Percentiles rank a stretch among this genome's conserved stretches.
Conservation (phyloP, 2,888 invertebrate genomes). For the Monochamus alternatus region DNA sequence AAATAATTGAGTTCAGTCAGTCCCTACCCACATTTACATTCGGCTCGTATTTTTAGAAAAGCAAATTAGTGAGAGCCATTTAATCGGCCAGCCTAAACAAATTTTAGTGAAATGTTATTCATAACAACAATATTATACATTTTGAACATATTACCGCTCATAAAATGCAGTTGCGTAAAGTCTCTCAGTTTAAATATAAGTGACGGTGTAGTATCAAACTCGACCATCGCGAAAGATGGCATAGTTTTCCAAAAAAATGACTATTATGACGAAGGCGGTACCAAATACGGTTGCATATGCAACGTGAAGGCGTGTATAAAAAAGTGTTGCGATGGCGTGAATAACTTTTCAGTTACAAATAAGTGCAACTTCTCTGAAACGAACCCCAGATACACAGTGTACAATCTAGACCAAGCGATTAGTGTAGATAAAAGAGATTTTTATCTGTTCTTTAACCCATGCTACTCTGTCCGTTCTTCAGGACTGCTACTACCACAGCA, state of each 20-base stretch:
- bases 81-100: not conserved
- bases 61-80: not conserved
- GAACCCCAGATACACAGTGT: not conserved
- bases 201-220: slow-evolving; percentile 13
- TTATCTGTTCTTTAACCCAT: slow-evolving; percentile 30
- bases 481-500: slow-evolving; percentile 25
- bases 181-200: slow-evolving; percentile 32
- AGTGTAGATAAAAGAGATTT: not conserved
- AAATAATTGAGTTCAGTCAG: slow-evolving; percentile 7
- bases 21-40: slow-evolving; percentile 18
- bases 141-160: slow-evolving; percentile 1
- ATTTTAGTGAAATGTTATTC: not conserved
- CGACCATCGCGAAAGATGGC: slow-evolving; percentile 26
- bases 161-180: slow-evolving; percentile 25
- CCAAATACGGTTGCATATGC: slow-evolving; percentile 45
- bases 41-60: not conserved
- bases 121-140: not conserved
- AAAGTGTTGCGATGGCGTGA: slow-evolving; percentile 49
- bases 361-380: slow-evolving; percentile 12
- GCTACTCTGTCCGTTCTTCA: slow-evolving; percentile 6
- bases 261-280: slow-evolving; percentile 31
- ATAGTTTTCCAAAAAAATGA: slow-evolving; percentile 28
- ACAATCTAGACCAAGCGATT: slow-evolving; percentile 9
- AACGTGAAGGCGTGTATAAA: slow-evolving; percentile 46
- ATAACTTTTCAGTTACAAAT: slow-evolving; percentile 8